Base-by-base conservation (phyloP, 2,888 invertebrate genomes). In the Acleris holmiana region DNA sequence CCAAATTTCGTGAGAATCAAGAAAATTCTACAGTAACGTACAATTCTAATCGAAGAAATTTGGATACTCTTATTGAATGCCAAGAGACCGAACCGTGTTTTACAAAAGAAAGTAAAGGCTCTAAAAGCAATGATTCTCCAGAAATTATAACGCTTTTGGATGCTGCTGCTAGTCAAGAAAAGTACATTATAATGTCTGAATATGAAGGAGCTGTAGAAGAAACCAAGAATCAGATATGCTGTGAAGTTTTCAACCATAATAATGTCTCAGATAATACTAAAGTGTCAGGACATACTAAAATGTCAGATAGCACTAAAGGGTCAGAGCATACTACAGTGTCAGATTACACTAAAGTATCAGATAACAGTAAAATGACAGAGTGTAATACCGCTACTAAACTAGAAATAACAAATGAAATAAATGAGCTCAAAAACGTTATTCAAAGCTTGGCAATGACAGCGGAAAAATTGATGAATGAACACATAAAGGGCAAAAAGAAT, bases 111-210 rank as follows among this genome's bases (percentile, higher is more conserved):
- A 53, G 19, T 48, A 48, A 51, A 47, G n/a, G 15, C 41, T 19
- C 25, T n/a, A 54, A 71, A 41, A 63, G 41, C 23, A 62, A 65
- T 29, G 25, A 17, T 13, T 2, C 4, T 23, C 74, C 77, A 23
- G 78, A 82, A 69, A 78, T 87, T 35, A 83, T 88, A 67, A 79
- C 86, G 10, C 50, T 89, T 67, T 77, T 88, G 44, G 88, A 89
- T 67, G 77, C 80, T 17, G 77, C 87, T 47, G 70, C 71, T 2
- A 88, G 84, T 67, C 80, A 86, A 71, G 67, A 73, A 10, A 83
- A 84, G 70, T 83, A 82, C 68, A 77, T 85, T 21, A 74, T 80
- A 15, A 76, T 70, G 50, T 73, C 68, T 69, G 74, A 73, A 19
- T 75, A 67, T 51, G 10, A 35, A 10, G 7, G 4, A 15, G 13